Evolutionary conservation across 2,113 vertebrate species (phyloP).

Genomic region (Myiopsitta monachus): DNA sequence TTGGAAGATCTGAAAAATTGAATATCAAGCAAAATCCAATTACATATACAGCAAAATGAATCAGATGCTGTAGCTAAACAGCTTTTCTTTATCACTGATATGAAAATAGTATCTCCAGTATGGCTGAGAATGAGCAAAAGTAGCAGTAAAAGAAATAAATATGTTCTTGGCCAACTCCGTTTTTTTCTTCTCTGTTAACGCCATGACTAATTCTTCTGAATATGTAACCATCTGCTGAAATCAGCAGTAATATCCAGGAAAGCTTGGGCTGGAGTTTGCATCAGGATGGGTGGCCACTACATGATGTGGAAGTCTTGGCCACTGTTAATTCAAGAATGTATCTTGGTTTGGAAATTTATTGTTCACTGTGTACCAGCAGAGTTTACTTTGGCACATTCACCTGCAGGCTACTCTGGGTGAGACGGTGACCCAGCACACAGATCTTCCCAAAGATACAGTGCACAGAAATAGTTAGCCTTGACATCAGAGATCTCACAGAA

Average conservation of each 20-base stretch:
- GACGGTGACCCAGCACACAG: not conserved
- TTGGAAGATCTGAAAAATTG: not conserved
- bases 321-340: not conserved
- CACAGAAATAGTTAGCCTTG: not conserved
- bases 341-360: not conserved
- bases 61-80: not conserved
- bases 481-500: not conserved
- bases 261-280: not conserved
- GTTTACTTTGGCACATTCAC: not conserved
- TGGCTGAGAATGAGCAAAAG: constrained; percentile 9
- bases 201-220: not conserved
- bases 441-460: not conserved
- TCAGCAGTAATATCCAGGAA: not conserved
- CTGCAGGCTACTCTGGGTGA: not conserved
- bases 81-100: not conserved
- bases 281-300: not conserved
- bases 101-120: not conserved
- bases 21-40: not conserved
- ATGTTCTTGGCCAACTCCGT: not conserved
- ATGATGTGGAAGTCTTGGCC: not conserved
- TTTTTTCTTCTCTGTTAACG: not conserved
- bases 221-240: not conserved
- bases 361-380: not conserved
- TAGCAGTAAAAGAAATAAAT: not conserved
- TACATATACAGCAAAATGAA: not conserved